Conservation (phyloP, 1,140 invertebrate genomes). For the Megalonaias nervosa region DNA sequence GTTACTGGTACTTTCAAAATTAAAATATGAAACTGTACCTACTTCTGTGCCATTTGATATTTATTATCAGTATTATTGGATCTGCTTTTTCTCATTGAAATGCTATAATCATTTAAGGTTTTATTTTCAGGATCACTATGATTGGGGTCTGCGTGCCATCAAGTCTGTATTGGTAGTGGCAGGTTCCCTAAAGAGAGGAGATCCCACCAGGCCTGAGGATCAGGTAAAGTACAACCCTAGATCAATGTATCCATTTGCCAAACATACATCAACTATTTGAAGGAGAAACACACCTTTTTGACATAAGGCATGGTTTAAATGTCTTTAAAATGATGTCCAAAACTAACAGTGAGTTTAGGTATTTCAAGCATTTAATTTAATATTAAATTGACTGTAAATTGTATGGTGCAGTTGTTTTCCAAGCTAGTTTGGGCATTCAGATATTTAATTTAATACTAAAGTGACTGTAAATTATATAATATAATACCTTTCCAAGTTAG, state of each 20-base stretch:
- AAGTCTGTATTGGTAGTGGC: constrained; percentile 97
- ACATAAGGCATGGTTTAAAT: not conserved
- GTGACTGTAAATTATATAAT: not conserved
- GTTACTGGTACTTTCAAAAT: no score
- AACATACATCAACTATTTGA: not conserved
- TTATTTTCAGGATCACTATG: constrained; percentile 85
- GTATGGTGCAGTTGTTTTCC: no score
- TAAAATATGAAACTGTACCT: no score
- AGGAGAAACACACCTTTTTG: not conserved
- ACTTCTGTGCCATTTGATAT: no score
- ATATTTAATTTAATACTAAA: not conserved
- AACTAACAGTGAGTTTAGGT: no score
- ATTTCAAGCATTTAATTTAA: no score
- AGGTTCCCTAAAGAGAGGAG: constrained; percentile 91
- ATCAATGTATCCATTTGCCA: no score
- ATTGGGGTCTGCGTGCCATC: constrained; percentile 96
- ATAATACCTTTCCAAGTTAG: no score
- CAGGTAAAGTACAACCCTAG: constrained; percentile 73
- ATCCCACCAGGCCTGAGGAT: constrained; percentile 94
- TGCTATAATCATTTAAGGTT: not conserved
- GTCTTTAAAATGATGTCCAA: not conserved
- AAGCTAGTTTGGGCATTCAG: no score
- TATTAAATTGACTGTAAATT: no score
- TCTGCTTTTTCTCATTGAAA: no score
- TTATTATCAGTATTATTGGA: no score